Evolutionary conservation across 2,888 invertebrate species (phyloP).

Genomic region (Parnassius smintheus): DNA sequence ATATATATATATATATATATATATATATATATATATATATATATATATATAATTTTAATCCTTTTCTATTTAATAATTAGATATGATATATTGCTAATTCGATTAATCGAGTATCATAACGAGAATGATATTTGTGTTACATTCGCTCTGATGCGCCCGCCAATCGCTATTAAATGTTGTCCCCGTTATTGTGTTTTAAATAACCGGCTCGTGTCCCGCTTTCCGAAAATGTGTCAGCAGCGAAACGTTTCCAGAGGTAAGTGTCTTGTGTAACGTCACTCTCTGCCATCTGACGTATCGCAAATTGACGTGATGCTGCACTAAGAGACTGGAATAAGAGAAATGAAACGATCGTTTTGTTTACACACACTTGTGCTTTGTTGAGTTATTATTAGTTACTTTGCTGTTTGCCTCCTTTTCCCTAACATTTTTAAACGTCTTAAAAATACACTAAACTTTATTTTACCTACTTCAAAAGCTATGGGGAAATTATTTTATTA

Average conservation of each 20-base stretch:
- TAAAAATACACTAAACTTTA: too few species aligned
- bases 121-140: slow-evolving; percentile 8
- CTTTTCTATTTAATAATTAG: too few species aligned
- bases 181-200: slow-evolving; percentile 41
- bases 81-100: too few species aligned
- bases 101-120: slow-evolving; percentile 26
- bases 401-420: too few species aligned
- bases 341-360: slow-evolving; percentile 12
- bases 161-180: slow-evolving; percentile 37
- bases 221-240: slow-evolving; percentile 36
- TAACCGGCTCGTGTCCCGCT: slow-evolving; percentile 41
- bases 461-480: too few species aligned
- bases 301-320: slow-evolving; percentile 52
- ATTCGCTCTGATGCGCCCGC: slow-evolving; percentile 22
- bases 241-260: slow-evolving; percentile 17
- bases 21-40: too few species aligned
- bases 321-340: slow-evolving; percentile 5
- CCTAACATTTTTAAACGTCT: too few species aligned
- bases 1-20: too few species aligned
- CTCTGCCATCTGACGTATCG: slow-evolving; percentile 41
- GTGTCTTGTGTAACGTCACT: slow-evolving; percentile 25
- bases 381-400: background rate
- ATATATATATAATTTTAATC: too few species aligned
- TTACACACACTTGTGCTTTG: slow-evolving; percentile 6
- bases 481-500: too few species aligned